Conservation (phyloP, 1,140 invertebrate species). For the Latrodectus geometricus region DNA sequence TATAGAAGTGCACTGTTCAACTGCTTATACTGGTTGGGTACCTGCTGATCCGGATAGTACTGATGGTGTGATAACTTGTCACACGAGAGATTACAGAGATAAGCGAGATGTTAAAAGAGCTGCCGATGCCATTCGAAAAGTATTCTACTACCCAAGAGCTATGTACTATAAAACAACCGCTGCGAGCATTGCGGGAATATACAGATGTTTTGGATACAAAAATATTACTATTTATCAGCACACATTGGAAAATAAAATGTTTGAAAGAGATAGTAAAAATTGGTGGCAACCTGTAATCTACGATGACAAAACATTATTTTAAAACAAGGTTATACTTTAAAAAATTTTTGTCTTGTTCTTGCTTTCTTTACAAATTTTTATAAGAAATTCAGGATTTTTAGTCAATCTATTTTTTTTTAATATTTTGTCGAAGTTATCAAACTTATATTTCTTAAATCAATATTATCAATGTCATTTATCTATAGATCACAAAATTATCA, state of each 20-base stretch:
- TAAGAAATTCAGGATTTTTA: no score
- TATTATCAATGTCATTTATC: no score
- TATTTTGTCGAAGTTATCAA: no score
- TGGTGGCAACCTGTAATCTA: no score
- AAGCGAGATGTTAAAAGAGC: slow-evolving; percentile 9
- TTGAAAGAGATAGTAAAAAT: slow-evolving; percentile 1
- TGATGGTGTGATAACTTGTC: background rate
- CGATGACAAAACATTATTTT: no score
- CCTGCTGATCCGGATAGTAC: no score
- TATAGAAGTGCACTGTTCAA: background rate
- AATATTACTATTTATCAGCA: background rate
- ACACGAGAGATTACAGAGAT: background rate
- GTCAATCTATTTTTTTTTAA: no score
- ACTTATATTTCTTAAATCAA: no score
- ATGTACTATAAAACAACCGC: slow-evolving; percentile 7
- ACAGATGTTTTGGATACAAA: slow-evolving; percentile 3
- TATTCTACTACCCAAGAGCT: background rate
- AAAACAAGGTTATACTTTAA: no score
- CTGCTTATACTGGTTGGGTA: background rate
- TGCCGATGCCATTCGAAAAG: slow-evolving; percentile 4
- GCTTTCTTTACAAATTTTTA: no score
- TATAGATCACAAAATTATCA: no score
- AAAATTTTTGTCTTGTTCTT: no score
- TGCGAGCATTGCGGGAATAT: background rate
- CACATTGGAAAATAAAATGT: background rate